phyloP scores from a whole-genome alignment of 2,113 vertebrate species.

The Tautogolabrus adspersus region DNA sequence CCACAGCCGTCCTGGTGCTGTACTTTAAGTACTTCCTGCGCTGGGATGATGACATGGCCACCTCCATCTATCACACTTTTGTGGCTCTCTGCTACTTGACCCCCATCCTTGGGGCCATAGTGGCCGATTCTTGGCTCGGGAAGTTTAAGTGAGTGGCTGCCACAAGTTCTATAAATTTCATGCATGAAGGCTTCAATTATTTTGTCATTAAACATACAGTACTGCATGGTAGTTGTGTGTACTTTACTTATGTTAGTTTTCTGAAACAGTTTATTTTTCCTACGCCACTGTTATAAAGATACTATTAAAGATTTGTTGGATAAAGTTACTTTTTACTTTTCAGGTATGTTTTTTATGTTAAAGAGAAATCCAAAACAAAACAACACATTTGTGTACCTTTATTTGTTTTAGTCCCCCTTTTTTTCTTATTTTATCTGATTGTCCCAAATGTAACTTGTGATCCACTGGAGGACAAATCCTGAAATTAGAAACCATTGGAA shows the following conservation, averaged over 20 bases:
- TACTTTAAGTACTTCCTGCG: slow-evolving; percentile 91
- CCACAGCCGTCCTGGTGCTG: slow-evolving; percentile 90
- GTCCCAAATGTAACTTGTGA: no score
- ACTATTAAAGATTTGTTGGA: no score
- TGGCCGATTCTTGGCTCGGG: slow-evolving; percentile 96
- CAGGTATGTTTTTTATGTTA: no score
- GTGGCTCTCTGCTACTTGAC: slow-evolving; percentile 95
- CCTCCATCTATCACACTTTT: slow-evolving; percentile 93
- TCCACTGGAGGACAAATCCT: no score
- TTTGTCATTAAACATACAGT: background rate
- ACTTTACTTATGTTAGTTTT: no score
- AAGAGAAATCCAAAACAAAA: no score
- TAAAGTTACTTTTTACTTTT: no score
- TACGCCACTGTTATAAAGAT: no score
- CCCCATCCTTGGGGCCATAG: slow-evolving; percentile 91
- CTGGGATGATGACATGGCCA: slow-evolving; percentile 90
- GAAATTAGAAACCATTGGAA: background rate
- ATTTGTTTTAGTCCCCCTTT: no score
- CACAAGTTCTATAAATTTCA: background rate
- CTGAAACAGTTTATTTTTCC: no score
- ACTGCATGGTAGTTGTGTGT: background rate
- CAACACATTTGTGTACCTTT: no score
- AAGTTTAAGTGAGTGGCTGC: slow-evolving; percentile 92
- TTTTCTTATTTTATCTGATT: no score
- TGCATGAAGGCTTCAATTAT: background rate